phyloP scores from a whole-genome alignment of 2,888 invertebrate species.

The Amiota communis region DNA sequence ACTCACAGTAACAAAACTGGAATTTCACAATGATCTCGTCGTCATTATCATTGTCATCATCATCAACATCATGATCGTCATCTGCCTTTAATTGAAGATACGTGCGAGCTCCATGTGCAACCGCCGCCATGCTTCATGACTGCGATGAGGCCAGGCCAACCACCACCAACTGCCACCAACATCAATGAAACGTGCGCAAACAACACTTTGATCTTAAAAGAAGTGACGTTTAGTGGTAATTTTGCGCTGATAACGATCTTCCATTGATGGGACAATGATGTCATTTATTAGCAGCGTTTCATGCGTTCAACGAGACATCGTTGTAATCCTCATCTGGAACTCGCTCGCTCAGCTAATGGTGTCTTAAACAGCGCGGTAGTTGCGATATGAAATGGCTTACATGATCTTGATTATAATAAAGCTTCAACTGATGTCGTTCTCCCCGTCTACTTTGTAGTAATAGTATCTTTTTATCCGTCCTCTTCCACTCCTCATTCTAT shows the following conservation, averaged over 20 bases:
- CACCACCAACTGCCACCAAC: too few relatives aligned
- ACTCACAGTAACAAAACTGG: slow-evolving; percentile 48
- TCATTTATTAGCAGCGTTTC: slow-evolving; percentile 62
- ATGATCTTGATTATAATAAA: slow-evolving; percentile 56
- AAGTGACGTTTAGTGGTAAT: slow-evolving; percentile 72
- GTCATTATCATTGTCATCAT: not conserved
- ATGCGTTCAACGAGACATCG: slow-evolving; percentile 41
- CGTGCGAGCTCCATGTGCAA: slow-evolving; percentile 53
- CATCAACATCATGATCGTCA: slow-evolving; percentile 38
- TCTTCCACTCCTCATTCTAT: too few relatives aligned
- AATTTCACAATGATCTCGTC: slow-evolving; percentile 34
- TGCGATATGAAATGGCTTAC: slow-evolving; percentile 52
- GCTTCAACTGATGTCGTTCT: slow-evolving; percentile 5
- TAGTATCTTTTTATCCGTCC: too few relatives aligned
- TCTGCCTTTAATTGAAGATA: slow-evolving; percentile 67
- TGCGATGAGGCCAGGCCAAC: too few relatives aligned
- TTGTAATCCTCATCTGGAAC: slow-evolving; percentile 18
- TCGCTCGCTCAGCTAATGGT: slow-evolving; percentile 36
- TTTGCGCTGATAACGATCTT: slow-evolving; percentile 70
- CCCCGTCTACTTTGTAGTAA: too few relatives aligned
- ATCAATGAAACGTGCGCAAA: slow-evolving; percentile 63
- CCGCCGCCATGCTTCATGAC: not conserved
- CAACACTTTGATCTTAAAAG: slow-evolving; percentile 72
- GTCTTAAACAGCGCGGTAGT: slow-evolving; percentile 39
- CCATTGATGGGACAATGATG: slow-evolving; percentile 71